Percentiles rank a stretch among this genome's conserved stretches.
These are phyloP conservation scores for Drosophila pandora DNA, from an alignment of 1,140 invertebrate genomes.

Conservation along the genomic window DNA sequence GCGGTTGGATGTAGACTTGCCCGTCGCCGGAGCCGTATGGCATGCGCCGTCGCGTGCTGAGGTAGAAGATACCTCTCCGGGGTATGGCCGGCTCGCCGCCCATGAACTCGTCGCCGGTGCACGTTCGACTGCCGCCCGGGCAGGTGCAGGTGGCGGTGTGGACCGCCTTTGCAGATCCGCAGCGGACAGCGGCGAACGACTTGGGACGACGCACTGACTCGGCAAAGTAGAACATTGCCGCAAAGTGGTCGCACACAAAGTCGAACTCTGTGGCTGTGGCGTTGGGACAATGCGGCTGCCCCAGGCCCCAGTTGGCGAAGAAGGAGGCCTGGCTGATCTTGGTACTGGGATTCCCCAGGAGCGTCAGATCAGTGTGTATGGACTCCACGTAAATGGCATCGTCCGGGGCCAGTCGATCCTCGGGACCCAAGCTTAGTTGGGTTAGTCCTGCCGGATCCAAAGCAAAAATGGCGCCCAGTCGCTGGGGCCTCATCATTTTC, in stretches of 20 bases:
- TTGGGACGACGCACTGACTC: slow-evolving; percentile 66
- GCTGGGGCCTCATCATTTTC: slow-evolving; percentile 61
- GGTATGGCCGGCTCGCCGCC: slow-evolving; percentile 74
- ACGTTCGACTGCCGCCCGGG: slow-evolving; percentile 8
- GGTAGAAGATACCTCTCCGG: slow-evolving; percentile 69
- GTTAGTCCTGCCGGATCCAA: slow-evolving; percentile 85
- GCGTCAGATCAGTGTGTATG: slow-evolving; percentile 89
- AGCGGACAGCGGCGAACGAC: slow-evolving; percentile 61
- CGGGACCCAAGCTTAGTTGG: slow-evolving; percentile 69
- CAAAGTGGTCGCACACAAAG: slow-evolving; percentile 75
- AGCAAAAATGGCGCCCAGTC: slow-evolving; percentile 82
- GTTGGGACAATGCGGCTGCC: slow-evolving; percentile 88
- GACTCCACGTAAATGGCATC: slow-evolving; percentile 90
- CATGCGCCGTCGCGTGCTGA: slow-evolving; percentile 54
- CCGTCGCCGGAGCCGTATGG: slow-evolving; percentile 56
- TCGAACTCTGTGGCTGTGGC: slow-evolving; percentile 76
- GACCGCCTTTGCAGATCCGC: slow-evolving; percentile 33
- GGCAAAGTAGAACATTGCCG: slow-evolving; percentile 74
- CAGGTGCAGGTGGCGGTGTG: slow-evolving; percentile 50
- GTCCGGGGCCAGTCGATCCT: slow-evolving; percentile 84
- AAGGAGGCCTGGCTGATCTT: slow-evolving; percentile 88
- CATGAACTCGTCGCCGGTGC: slow-evolving; percentile 57
- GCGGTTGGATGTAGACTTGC: slow-evolving; percentile 54
- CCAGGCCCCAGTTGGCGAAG: slow-evolving; percentile 87
- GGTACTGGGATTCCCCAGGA: slow-evolving; percentile 85